A percentile compares a stretch with the other conserved stretches of the same genome.
Conservation (phyloP, 2,113 vertebrate genomes). For the Motacilla alba region DNA sequence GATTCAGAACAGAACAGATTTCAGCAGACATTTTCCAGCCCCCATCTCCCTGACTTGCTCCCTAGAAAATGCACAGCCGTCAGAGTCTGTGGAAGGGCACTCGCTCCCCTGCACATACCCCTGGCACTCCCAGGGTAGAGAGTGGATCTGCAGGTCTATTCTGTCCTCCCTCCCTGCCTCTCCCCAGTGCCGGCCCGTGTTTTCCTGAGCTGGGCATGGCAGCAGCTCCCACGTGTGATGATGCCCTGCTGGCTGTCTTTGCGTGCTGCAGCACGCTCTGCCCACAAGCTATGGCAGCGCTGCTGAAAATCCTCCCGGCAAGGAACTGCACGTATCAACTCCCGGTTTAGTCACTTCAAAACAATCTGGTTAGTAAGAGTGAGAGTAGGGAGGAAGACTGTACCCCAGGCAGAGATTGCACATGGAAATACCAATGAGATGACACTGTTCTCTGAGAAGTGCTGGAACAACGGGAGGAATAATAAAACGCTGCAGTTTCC, state of each 20-base stretch:
- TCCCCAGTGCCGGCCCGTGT: accelerated
- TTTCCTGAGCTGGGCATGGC: not conserved
- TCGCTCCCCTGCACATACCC: accelerated
- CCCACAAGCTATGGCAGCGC: not conserved
- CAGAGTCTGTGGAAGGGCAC: not conserved
- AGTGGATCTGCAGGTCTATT: accelerated
- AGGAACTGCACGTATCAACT: not conserved
- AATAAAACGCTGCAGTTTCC: constrained; percentile 1
- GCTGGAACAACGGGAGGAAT: constrained; percentile 3
- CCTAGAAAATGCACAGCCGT: not conserved
- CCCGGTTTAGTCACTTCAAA: constrained; percentile 44
- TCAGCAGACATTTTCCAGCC: not conserved
- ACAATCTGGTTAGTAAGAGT: constrained; percentile 33
- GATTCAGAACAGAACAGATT: not conserved
- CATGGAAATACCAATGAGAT: constrained; percentile 44
- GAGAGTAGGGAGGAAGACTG: constrained; percentile 27
- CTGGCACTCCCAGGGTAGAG: not conserved
- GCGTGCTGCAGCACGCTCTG: not conserved
- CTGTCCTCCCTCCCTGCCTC: not conserved
- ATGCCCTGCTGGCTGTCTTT: not conserved
- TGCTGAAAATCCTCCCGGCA: constrained; percentile 1
- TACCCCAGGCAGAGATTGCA: constrained; percentile 36
- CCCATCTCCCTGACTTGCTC: not conserved
- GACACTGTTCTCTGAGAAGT: constrained; percentile 14
- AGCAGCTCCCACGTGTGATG: not conserved